Evolutionary conservation across 2,888 invertebrate genomes (phyloP).

Genomic region (Ophioninae sp.): DNA sequence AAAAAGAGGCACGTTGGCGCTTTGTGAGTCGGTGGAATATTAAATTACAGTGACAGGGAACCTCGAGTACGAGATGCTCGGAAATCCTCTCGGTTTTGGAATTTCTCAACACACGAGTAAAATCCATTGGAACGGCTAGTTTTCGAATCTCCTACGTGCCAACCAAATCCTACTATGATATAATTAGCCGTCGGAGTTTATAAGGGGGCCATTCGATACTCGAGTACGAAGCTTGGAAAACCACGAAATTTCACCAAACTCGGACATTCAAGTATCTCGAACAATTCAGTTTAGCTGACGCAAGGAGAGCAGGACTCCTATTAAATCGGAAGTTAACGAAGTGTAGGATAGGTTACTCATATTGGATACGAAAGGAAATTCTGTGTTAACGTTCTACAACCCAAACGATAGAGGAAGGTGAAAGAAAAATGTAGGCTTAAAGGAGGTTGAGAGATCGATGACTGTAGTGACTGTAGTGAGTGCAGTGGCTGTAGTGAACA

Average conservation of each 20-base stretch:
- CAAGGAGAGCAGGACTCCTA: neutral
- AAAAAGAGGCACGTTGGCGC: slow-evolving; percentile 13
- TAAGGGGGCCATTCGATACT: slow-evolving; percentile 35
- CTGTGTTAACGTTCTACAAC: too few species aligned
- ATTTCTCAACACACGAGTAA: too few species aligned
- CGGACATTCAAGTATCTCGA: slow-evolving; percentile 41
- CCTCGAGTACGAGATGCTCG: neutral
- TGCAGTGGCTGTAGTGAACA: too few species aligned
- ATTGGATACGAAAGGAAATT: too few species aligned
- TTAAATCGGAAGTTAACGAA: neutral
- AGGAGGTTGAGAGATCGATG: too few species aligned
- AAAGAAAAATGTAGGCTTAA: too few species aligned
- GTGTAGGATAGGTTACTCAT: too few species aligned
- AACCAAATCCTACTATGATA: slow-evolving; percentile 39
- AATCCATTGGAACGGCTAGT: neutral
- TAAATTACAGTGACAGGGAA: slow-evolving; percentile 27
- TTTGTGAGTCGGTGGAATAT: slow-evolving; percentile 22
- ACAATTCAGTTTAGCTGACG: slow-evolving; percentile 29
- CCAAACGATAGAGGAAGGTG: too few species aligned
- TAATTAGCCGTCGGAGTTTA: slow-evolving; percentile 42
- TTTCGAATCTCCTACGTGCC: neutral
- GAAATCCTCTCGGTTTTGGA: neutral
- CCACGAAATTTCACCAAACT: slow-evolving; percentile 11
- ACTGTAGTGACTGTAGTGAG: too few species aligned
- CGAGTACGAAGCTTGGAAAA: slow-evolving; percentile 13